phyloP scores from a whole-genome alignment of 2,113 vertebrate species.

The Hylia prasina region DNA sequence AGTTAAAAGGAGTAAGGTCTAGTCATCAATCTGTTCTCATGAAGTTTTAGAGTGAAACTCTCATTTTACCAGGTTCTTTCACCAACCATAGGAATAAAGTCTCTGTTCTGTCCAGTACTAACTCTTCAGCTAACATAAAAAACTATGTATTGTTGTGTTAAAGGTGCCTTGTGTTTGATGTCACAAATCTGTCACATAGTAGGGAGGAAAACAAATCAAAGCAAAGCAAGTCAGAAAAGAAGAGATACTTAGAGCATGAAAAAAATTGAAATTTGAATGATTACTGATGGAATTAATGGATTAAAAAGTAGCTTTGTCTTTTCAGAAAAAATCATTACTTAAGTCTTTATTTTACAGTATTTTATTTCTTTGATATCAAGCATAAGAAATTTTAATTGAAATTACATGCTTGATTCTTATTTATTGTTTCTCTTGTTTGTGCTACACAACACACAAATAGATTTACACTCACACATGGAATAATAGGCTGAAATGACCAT shows the following conservation, averaged over 20 bases:
- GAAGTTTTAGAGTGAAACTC: background rate
- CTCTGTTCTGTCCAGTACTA: background rate
- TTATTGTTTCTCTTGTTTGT: background rate
- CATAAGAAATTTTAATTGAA: background rate
- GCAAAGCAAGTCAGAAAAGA: background rate
- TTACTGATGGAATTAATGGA: background rate
- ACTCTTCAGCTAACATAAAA: background rate
- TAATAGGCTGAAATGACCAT: background rate
- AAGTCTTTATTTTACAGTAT: background rate
- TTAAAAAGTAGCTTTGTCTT: background rate
- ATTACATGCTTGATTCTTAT: background rate
- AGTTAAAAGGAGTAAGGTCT: background rate
- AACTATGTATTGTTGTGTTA: background rate
- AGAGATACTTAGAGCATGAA: background rate
- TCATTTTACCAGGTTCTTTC: background rate
- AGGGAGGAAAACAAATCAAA: background rate
- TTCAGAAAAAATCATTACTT: background rate
- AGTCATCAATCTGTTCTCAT: rapidly evolving
- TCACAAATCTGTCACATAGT: background rate
- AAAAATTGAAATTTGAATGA: background rate
- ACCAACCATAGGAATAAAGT: background rate
- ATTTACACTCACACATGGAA: background rate
- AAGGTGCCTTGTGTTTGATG: background rate
- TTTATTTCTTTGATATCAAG: background rate
- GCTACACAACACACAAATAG: background rate